Evolutionary conservation across 2,113 vertebrate species (phyloP), one percentile per base, ranked within the genome.

Genomic region (Toxotes jaculatrix): DNA sequence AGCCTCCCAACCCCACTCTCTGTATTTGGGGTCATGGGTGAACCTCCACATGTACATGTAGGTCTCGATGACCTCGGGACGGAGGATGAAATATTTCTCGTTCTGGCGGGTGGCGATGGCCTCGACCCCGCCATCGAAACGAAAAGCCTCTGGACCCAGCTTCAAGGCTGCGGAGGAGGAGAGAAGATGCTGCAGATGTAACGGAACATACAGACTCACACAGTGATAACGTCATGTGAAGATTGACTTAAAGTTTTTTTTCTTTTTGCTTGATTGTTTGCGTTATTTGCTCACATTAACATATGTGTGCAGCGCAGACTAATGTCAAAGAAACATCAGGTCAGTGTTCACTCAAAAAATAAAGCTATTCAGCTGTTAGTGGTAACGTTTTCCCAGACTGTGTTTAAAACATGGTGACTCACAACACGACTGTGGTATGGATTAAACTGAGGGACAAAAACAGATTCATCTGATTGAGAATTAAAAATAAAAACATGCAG

Each of bases 11-110:
- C 97, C 98, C 98, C 98, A 99, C 75, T 98, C 95, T 31, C 98
- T 95, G 93, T 99, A 99, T 74, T 99, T 98, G 49, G 97, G 98
- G 82, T 99, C 98, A 0, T 99, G 98, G 59, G 97, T 99, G 85
- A 99, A 96, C 82, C 98, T 95, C 98, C 98, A 99, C 97, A 99
- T 97, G 92, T 99, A 99, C 98, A 98, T 97, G 94, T 99, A 98
- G 13, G 98, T 99, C 94, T 99, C 98, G 42, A 99, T 96, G 61
- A 99, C 98, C 90, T 99, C 98, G 0, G 98, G 98, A 1, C 98
- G 95, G 5, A 99, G 95, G 91, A 99, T 99, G 94, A 97, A 99
- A 89, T 99, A 99, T 72, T 99, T 99, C 89, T 99, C 98, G 47
- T 98, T 99, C 88, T 99, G 98, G 51, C 98, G 96, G 0, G 98